Evolutionary conservation across 1,140 invertebrate genomes (phyloP).

Genomic region (Aphis craccivora): DNA sequence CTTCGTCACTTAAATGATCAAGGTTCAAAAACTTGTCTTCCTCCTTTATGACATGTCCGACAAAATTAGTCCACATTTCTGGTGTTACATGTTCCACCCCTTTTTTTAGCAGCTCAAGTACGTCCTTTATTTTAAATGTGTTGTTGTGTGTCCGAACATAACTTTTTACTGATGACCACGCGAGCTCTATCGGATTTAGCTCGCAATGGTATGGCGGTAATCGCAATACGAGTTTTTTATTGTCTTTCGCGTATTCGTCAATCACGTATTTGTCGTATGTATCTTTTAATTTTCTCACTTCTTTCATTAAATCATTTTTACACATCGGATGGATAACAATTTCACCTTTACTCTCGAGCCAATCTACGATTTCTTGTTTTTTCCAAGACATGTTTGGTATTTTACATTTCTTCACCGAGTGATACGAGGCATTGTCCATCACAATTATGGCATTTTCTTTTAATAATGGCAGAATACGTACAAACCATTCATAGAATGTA

Average conservation of each 20-base stretch:
- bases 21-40: conserved; percentile 7
- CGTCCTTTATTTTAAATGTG: background rate
- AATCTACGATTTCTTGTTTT: too few species aligned
- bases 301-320: background rate
- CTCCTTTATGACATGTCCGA: background rate
- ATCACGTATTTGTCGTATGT: background rate
- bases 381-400: too few species aligned
- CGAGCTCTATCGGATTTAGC: background rate
- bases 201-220: background rate
- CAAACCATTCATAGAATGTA: too few species aligned
- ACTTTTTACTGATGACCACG: background rate
- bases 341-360: background rate
- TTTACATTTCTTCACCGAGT: too few species aligned
- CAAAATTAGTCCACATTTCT: conserved; percentile 31
- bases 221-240: background rate
- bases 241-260: background rate
- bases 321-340: background rate
- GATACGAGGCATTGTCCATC: too few species aligned
- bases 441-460: too few species aligned
- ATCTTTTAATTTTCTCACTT: background rate
- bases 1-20: background rate
- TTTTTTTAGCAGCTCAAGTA: background rate
- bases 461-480: too few species aligned
- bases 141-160: background rate
- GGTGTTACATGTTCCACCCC: background rate